Evolutionary conservation across 2,888 invertebrate species (phyloP).

Genomic region (Aleiodes testaceus): DNA sequence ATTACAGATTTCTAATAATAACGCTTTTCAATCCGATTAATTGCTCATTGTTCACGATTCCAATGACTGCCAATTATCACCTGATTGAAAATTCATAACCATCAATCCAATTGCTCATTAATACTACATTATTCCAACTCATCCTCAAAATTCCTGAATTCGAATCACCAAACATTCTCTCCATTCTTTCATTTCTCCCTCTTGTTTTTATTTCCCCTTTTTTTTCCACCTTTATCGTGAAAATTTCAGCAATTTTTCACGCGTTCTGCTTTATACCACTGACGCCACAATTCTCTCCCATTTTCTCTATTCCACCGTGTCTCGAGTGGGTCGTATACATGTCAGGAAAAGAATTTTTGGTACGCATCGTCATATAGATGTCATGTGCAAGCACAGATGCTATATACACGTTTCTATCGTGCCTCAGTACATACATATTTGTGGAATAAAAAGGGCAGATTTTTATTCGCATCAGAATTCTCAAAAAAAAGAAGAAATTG

Average conservation of each 20-base stretch:
- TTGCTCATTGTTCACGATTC: too few relatives aligned
- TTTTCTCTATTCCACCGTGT: conserved; percentile 6
- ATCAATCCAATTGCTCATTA: too few relatives aligned
- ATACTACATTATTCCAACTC: too few relatives aligned
- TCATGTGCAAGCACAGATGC: conserved; percentile 24
- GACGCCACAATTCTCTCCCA: neutral
- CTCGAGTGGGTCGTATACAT: conserved; percentile 30
- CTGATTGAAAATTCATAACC: too few relatives aligned
- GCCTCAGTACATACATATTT: conserved; percentile 8
- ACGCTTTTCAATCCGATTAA: too few relatives aligned
- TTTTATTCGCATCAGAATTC: neutral
- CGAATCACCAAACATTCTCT: too few relatives aligned
- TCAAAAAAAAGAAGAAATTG: too few relatives aligned
- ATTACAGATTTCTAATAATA: too few relatives aligned
- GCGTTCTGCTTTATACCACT: conserved; percentile 21
- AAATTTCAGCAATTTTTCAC: conserved; percentile 30
- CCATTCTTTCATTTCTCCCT: too few relatives aligned
- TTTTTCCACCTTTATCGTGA: conserved; percentile 8
- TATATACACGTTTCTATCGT: neutral
- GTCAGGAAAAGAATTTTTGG: conserved; percentile 27
- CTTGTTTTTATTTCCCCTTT: neutral
- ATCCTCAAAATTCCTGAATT: too few relatives aligned
- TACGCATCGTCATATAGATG: conserved; percentile 28
- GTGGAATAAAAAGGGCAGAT: neutral
- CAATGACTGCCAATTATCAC: too few relatives aligned